Base-by-base conservation (phyloP, 1,140 invertebrate species). In the Drosophila nikananu region DNA sequence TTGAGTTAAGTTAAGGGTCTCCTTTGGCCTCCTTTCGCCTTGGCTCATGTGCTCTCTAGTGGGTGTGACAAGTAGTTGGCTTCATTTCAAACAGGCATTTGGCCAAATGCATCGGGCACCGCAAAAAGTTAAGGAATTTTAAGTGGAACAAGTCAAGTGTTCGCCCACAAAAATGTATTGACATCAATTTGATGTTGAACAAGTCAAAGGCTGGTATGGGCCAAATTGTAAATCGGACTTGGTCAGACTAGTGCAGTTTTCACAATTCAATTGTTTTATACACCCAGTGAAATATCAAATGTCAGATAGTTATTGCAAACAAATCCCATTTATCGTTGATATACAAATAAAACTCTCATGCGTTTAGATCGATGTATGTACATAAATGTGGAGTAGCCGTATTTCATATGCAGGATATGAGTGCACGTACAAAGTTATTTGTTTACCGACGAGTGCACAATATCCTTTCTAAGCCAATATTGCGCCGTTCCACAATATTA, bases 21-120 rank as follows among this genome's bases (percentile, higher is more conserved):
- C 72, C 72, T 76, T 62, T 80, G 74, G 55, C 72, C 76, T 65
- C 46, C 60, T 79, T 78, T 42, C 27, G 30, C 13, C 52, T 44
- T 44, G 54, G 66, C 66, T 46, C 55, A 64, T 73, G 44, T 64
- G 76, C 32, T 37, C 41, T 78, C 64, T 37, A 64, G 61, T 54
- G 72, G 72, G 51, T 70, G 71, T 58, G 58, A 68, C 58, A 81
- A 81, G 79, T 81, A 81, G 79, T 81, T 81, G 79, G 79, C 79
- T 81, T 81, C 59, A 81, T 81, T 81, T 81, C 79, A 81, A 81
- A 81, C 68, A 75, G 59, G 62, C 44, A 59, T 42, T 63, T 55
- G 76, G 49, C 54, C 82, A 80, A 78, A 82, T 77, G 81, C 71
- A 59, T 76, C 55, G 46, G 37, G 64, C 48, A 55, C 59, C 37